Percentiles rank a stretch among this genome's conserved stretches.
phyloP scores from a whole-genome alignment of 1,140 invertebrate species.

The Druon quercuslanigerum region DNA sequence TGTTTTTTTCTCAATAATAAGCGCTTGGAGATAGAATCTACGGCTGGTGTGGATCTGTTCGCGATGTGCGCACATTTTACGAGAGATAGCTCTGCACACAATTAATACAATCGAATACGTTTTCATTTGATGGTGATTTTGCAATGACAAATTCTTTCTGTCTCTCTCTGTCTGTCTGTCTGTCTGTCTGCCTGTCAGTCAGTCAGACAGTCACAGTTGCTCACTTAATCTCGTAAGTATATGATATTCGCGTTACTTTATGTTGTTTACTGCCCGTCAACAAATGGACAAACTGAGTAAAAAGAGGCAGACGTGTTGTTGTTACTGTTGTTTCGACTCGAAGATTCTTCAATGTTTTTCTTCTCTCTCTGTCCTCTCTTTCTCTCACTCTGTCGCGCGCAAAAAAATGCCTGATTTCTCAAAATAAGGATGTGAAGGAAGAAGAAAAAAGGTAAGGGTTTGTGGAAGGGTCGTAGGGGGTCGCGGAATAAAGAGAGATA shows the following conservation, averaged over 20 bases:
- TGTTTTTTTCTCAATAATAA: too few species aligned
- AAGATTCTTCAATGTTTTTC: slow-evolving; percentile 52
- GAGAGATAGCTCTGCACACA: neutral
- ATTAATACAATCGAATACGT: slow-evolving; percentile 7
- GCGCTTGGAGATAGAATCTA: neutral
- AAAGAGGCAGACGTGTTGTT: neutral
- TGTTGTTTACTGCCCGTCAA: slow-evolving; percentile 41
- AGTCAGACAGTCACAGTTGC: too few species aligned
- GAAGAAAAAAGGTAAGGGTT: slow-evolving; percentile 67
- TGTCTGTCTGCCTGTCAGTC: too few species aligned
- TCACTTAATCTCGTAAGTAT: slow-evolving; percentile 58
- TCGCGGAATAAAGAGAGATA: slow-evolving; percentile 34
- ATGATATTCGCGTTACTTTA: slow-evolving; percentile 51
- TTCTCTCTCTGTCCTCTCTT: too few species aligned
- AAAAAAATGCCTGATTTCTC: slow-evolving; percentile 55
- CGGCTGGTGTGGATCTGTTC: neutral
- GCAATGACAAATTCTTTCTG: slow-evolving; percentile 1
- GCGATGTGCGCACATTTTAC: neutral
- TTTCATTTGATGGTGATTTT: slow-evolving; percentile 26
- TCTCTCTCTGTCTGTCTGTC: neutral
- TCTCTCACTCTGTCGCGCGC: too few species aligned
- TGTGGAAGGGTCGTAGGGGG: slow-evolving; percentile 1
- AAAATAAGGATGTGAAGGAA: slow-evolving; percentile 45
- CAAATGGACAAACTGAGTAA: slow-evolving; percentile 8
- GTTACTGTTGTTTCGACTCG: neutral